Percentiles rank a stretch among this genome's conserved stretches.
Conservation (phyloP, 2,113 vertebrate species). For the Zosterops hypoxanthus region DNA sequence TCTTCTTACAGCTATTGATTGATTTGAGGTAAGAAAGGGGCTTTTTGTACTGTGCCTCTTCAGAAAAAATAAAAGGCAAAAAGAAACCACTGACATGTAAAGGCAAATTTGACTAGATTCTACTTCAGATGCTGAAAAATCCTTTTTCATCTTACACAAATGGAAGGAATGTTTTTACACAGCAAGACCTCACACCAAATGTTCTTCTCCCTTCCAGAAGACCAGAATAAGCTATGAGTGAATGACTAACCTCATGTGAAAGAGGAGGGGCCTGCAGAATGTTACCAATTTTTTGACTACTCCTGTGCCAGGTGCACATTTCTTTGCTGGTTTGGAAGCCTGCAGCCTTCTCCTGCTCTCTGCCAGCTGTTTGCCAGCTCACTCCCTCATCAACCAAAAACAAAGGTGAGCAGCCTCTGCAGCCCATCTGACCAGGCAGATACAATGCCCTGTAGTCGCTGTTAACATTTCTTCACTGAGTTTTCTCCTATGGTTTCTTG, state of each 20-base stretch:
- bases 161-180: background rate
- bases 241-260: conserved; percentile 36
- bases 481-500: background rate
- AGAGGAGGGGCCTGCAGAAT: conserved; percentile 58
- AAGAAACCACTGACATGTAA: background rate
- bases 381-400: conserved; percentile 70
- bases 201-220: background rate
- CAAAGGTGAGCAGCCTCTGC: background rate
- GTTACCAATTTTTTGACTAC: conserved; percentile 58
- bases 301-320: conserved; percentile 54
- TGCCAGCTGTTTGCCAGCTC: conserved; percentile 70
- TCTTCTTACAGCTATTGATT: background rate
- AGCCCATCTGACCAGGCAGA: background rate
- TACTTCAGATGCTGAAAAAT: background rate
- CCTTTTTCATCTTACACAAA: background rate
- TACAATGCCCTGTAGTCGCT: background rate
- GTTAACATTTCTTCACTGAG: background rate
- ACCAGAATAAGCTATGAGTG: conserved; percentile 64
- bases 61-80: background rate
- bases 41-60: background rate
- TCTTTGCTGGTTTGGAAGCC: conserved; percentile 66
- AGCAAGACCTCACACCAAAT: background rate
- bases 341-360: conserved; percentile 72
- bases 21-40: background rate
- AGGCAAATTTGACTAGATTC: background rate